These are phyloP conservation scores for Ectobius pallidus DNA, from an alignment of 2,888 invertebrate species.

Conservation along the genomic window DNA sequence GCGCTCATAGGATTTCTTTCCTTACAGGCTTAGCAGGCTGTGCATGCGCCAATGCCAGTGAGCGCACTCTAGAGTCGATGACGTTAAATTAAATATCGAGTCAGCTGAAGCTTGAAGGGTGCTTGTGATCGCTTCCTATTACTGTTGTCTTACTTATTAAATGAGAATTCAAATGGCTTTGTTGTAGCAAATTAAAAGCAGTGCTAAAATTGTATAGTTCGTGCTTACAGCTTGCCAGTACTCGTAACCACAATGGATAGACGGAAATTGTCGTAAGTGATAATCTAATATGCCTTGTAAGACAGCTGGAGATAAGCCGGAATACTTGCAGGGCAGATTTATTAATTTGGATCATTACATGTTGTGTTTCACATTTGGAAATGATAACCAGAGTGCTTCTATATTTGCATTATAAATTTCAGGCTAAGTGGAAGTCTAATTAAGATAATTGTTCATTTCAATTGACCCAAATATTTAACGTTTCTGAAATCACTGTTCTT, in stretches of 20 bases:
- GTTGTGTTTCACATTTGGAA: too few species aligned
- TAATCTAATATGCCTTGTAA: background rate
- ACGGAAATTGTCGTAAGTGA: slow-evolving; percentile 56
- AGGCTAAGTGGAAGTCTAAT: too few species aligned
- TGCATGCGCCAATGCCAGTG: background rate
- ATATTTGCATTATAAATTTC: too few species aligned
- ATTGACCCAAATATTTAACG: too few species aligned
- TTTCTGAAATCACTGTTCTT: too few species aligned
- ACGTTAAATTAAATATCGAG: slow-evolving; percentile 23
- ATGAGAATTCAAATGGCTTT: background rate
- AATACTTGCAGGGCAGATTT: too few species aligned
- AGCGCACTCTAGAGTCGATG: slow-evolving; percentile 25
- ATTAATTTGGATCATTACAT: too few species aligned
- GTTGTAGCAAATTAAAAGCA: slow-evolving; percentile 17
- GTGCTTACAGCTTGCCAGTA: background rate
- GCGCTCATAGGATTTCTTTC: too few species aligned
- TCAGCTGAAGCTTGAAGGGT: slow-evolving; percentile 18
- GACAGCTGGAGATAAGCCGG: background rate
- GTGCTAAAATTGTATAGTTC: background rate
- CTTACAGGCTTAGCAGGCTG: too few species aligned
- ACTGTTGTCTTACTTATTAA: background rate
- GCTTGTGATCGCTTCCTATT: background rate
- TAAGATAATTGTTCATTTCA: too few species aligned
- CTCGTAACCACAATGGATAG: slow-evolving; percentile 50
- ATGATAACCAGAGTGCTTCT: too few species aligned